These are phyloP conservation scores for Dasyornis broadbenti DNA, from an alignment of 2,113 vertebrate genomes.

Conservation along the genomic window DNA sequence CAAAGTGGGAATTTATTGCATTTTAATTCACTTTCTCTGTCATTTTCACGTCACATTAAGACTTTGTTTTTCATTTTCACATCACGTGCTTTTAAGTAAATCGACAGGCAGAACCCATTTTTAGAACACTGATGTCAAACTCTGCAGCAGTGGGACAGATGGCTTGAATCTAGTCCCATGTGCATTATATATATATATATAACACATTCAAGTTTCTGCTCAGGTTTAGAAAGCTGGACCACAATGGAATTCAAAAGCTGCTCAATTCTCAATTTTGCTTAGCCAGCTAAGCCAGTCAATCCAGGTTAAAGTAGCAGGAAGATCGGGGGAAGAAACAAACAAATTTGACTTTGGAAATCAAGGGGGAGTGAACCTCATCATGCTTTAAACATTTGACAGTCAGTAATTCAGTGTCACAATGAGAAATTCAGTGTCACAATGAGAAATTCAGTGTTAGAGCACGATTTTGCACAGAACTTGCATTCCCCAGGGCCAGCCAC, in stretches of 20 bases:
- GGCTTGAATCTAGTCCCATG: neutral
- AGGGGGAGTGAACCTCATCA: neutral
- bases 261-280: neutral
- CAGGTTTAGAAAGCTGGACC: neutral
- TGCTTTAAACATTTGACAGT: neutral
- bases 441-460: neutral
- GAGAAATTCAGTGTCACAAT: neutral
- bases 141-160: neutral
- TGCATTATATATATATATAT: neutral
- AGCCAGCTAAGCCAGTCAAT: neutral
- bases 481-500: neutral
- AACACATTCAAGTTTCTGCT: neutral
- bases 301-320: neutral
- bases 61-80: neutral
- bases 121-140: neutral
- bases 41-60: neutral
- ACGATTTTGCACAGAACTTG: neutral
- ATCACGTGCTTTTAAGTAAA: neutral
- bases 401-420: neutral
- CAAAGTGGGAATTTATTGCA: neutral
- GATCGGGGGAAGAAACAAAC: neutral
- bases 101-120: neutral
- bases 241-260: neutral
- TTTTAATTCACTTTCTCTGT: neutral
- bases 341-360: neutral